Evolutionary conservation across 2,797 vertebrate genomes (phyloP).

Genomic region (Artibeus lituratus): DNA sequence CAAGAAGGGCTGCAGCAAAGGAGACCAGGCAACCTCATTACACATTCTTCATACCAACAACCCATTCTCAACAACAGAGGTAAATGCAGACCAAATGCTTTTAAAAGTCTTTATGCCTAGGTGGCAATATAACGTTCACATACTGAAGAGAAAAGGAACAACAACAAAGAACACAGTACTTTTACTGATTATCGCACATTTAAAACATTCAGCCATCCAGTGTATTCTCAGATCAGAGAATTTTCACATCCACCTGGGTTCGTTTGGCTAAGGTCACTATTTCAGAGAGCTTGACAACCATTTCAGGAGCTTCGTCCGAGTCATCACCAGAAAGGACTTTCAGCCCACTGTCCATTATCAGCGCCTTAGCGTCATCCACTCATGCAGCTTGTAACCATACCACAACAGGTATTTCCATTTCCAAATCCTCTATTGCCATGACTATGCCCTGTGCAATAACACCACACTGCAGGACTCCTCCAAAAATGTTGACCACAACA

Average conservation of each 20-base stretch:
- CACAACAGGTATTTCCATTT: constrained; percentile 96
- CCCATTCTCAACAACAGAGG: constrained; percentile 73
- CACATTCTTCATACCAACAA: constrained; percentile 55
- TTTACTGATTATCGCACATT: constrained; percentile 69
- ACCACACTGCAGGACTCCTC: constrained; percentile 98
- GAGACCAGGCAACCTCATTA: constrained; percentile 64
- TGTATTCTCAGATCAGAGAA: constrained; percentile 87
- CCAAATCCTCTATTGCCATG: constrained; percentile 94
- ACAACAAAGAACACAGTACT: constrained; percentile 80
- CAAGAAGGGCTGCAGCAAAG: constrained; percentile 69
- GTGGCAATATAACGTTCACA: constrained; percentile 75
- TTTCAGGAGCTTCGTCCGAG: not conserved
- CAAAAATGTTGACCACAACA: constrained; percentile 98
- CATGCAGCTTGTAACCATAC: constrained; percentile 95
- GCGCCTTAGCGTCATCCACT: not conserved
- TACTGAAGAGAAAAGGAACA: constrained; percentile 61
- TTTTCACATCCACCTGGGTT: constrained; percentile 97
- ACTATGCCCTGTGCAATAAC: constrained; percentile 97
- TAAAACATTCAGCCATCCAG: constrained; percentile 54
- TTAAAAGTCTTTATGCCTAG: constrained; percentile 67
- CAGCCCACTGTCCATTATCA: not conserved
- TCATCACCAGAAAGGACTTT: not conserved
- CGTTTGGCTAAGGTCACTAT: constrained; percentile 95
- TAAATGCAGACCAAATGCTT: constrained; percentile 70
- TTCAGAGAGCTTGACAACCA: constrained; percentile 98